phyloP scores from a whole-genome alignment of 2,797 vertebrate species.

The Sebastes umbrosus region DNA sequence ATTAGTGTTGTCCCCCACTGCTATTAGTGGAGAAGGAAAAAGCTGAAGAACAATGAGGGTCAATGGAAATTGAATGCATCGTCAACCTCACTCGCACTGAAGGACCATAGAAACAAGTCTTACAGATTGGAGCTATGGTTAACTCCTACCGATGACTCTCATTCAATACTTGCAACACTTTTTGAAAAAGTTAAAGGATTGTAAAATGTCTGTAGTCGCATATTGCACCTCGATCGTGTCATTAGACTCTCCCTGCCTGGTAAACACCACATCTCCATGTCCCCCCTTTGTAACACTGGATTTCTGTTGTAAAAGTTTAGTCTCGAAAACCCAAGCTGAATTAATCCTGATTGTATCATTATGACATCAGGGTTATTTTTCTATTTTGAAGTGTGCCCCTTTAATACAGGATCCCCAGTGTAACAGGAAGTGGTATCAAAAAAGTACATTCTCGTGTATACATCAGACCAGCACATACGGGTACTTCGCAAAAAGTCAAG shows the following conservation, averaged over 20 bases:
- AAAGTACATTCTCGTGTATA: background rate
- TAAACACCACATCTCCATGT: background rate
- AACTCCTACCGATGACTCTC: background rate
- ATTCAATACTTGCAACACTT: background rate
- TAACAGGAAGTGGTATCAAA: background rate
- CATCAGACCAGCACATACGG: no score
- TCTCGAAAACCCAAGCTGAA: background rate
- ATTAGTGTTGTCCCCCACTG: background rate
- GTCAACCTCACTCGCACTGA: background rate
- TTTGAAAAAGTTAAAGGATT: background rate
- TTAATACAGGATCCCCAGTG: background rate
- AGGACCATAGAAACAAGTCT: constrained; percentile 2
- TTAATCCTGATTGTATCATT: background rate
- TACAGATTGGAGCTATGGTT: background rate
- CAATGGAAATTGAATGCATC: constrained; percentile 19
- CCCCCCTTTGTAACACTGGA: no score
- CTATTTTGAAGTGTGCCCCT: background rate
- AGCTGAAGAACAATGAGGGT: background rate
- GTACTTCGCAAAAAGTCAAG: no score
- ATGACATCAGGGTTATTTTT: background rate
- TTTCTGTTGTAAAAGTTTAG: background rate
- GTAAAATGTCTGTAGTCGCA: background rate
- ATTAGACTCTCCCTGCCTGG: background rate
- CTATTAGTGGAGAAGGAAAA: background rate
- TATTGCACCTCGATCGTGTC: background rate